These are phyloP conservation scores for Caenorhabditis sulstoni DNA, from an alignment of 2,888 invertebrate species.

Conservation along the genomic window DNA sequence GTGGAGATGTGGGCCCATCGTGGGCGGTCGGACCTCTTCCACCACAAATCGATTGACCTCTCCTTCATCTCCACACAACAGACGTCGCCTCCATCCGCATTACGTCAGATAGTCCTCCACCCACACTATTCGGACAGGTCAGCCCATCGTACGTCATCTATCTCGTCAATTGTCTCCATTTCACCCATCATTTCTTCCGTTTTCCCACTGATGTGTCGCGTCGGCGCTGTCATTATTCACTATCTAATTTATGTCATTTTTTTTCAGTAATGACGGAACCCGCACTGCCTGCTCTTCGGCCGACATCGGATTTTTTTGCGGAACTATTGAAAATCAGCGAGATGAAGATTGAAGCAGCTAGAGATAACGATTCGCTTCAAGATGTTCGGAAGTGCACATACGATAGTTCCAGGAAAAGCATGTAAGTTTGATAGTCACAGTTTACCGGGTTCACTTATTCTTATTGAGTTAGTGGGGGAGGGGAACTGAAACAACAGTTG, in stretches of 20 bases:
- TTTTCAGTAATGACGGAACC: not conserved
- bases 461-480: too few relatives aligned
- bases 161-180: conserved; percentile 19
- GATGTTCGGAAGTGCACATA: too few relatives aligned
- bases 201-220: conserved; percentile 12
- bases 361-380: too few relatives aligned
- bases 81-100: not conserved
- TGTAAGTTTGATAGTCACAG: too few relatives aligned
- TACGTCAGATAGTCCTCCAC: not conserved
- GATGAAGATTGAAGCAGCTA: not conserved
- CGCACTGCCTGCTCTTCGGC: too few relatives aligned
- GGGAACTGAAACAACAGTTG: too few relatives aligned
- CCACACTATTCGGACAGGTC: not conserved
- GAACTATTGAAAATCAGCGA: conserved; percentile 6
- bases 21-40: too few relatives aligned
- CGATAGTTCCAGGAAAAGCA: too few relatives aligned
- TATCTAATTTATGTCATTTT: not conserved
- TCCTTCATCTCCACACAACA: not conserved
- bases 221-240: not conserved
- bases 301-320: not conserved
- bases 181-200: conserved; percentile 9
- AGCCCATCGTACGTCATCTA: not conserved
- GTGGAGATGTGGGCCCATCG: not conserved
- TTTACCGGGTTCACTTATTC: too few relatives aligned
- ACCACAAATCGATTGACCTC: conserved; percentile 5